Evolutionary conservation across 2,888 invertebrate species (phyloP).

Genomic region (Stenurella melanura): DNA sequence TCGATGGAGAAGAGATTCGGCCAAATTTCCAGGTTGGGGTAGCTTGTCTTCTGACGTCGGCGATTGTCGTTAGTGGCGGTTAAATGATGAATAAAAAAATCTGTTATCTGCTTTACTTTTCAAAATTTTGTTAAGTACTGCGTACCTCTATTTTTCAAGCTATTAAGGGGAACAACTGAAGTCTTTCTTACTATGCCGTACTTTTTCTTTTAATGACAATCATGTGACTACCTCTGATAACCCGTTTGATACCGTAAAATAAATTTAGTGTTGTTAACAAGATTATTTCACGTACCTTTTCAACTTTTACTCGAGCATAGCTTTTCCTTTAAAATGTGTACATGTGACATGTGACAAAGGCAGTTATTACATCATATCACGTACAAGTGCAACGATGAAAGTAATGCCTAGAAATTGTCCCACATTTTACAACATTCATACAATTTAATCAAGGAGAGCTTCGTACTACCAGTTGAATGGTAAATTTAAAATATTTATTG

Average conservation of each 20-base stretch:
- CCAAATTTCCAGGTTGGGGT: too few species aligned
- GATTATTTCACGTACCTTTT: not conserved
- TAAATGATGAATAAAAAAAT: too few species aligned
- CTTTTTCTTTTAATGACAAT: too few species aligned
- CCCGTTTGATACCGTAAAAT: not conserved
- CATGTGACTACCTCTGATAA: too few species aligned
- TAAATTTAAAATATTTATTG: not conserved
- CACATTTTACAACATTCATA: conserved; percentile 11
- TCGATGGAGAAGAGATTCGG: too few species aligned
- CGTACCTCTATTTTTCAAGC: too few species aligned
- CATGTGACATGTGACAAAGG: not conserved
- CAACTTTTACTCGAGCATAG: conserved; percentile 15
- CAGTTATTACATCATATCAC: conserved; percentile 23
- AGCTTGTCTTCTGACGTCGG: too few species aligned
- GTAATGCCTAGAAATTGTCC: conserved; percentile 37
- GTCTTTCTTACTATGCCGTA: too few species aligned
- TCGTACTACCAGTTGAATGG: not conserved
- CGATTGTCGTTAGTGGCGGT: too few species aligned
- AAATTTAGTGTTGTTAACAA: not conserved
- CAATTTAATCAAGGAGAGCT: conserved; percentile 8
- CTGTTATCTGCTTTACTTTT: too few species aligned
- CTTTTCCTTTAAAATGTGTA: conserved; percentile 17
- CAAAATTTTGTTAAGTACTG: too few species aligned
- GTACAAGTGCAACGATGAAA: conserved; percentile 19
- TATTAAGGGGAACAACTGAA: too few species aligned